Base-by-base conservation (phyloP, 2,888 invertebrate genomes). In the Ditylenchus weischeri region DNA sequence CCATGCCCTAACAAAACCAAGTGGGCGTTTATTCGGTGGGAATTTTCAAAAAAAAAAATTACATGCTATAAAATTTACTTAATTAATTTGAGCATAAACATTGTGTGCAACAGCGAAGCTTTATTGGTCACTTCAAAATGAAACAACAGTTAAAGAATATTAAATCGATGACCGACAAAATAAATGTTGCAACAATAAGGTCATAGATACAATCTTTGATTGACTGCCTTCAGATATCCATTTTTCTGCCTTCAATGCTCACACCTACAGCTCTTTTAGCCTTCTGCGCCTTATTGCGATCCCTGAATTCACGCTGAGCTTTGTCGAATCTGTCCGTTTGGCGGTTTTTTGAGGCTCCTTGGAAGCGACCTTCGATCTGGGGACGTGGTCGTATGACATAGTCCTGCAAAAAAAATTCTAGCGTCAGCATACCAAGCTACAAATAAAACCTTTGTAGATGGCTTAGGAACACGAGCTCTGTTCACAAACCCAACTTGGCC, bases 381-480 rank as follows among this genome's bases (percentile, higher is more conserved):
- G 73, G 67, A 58, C 73, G 91, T 18, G 98, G 96, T 62, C 98
- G 87, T 76, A 91, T 89, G 63, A 96, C 90, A 85, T 98, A 98
- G 29, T 67, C 67, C 59, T 48, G 6, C n/a, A 57, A 18, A 50
- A 50, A 51, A 54, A 54, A 18, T 18, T 10, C 2, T 54, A 54
- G 2, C 54, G 8, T 23, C n/a, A 23, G 29, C 29, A 54, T 54
- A 29, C 29, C 29, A 29, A 29, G 5, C 29, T 29, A 29, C 29
- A 29, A 54, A 54, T 6, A 23, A 15, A 15, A 96, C 96, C 86
- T 93, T 95, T 84, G 90, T 92, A 62, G 93, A 93, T 35, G 94
- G 94, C 83, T 88, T 85, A 29, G 98, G 98, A 67, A 98, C 96
- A 69, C 96, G 88, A 18, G 96, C 96, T 82, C 96, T 87, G 11